A percentile compares a stretch with the other conserved stretches of the same genome.
Evolutionary conservation across 2,797 vertebrate species (phyloP).

Genomic region (Pseudopleuronectes americanus): DNA sequence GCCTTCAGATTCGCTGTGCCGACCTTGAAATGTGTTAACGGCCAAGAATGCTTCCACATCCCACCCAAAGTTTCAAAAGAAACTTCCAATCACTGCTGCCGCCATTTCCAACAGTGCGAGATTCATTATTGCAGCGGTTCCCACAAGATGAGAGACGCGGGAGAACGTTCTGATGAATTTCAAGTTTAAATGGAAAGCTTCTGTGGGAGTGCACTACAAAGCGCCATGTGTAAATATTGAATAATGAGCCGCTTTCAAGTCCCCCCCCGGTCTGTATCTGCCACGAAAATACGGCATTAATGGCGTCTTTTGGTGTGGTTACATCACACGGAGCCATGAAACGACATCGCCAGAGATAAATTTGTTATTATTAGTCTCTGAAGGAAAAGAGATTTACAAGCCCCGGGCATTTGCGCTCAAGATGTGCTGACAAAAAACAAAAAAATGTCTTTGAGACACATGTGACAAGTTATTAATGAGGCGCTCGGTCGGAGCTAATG

Average conservation of each 20-base stretch:
- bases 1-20: conserved; percentile 48
- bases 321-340: conserved; percentile 75
- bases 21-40: conserved; percentile 59
- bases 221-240: conserved; percentile 81
- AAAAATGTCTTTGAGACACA: conserved; percentile 50
- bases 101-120: conserved; percentile 52
- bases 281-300: conserved; percentile 65
- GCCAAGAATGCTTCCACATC: conserved; percentile 43
- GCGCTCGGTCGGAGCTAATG: conserved; percentile 39
- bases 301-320: conserved; percentile 84
- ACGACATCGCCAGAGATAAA: conserved; percentile 70
- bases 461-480: conserved; percentile 67
- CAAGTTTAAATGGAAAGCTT: conserved; percentile 82
- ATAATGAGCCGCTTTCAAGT: conserved; percentile 83
- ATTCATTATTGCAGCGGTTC: conserved; percentile 70
- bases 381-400: conserved; percentile 70
- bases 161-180: conserved; percentile 73
- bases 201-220: conserved; percentile 80
- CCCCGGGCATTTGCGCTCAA: conserved; percentile 74
- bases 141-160: conserved; percentile 69
- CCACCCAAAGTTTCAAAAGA: conserved; percentile 62
- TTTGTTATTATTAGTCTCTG: conserved; percentile 79
- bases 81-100: conserved; percentile 52
- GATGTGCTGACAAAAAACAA: conserved; percentile 71
- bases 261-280: conserved; percentile 70